Base-by-base conservation (phyloP, 2,888 invertebrate species). In the Conops quadrifasciatus region DNA sequence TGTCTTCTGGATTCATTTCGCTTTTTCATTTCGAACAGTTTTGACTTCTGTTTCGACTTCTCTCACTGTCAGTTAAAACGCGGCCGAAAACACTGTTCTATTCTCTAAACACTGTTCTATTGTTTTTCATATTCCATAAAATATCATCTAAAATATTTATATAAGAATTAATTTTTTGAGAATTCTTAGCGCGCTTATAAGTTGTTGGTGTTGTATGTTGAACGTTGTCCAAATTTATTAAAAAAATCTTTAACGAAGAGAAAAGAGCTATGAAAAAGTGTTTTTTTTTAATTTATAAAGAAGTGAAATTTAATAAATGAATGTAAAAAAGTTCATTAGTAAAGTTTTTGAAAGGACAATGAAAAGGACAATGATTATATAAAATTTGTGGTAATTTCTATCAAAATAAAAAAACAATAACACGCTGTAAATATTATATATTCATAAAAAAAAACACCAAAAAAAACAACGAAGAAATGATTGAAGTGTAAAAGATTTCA, bases 11-110 rank as follows among this genome's bases (percentile, higher is more conserved):
- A 24, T 47, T 53, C 56, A 66, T 66, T 66, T 66, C 43, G 43
- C 21, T 5, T 53, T 47, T 24, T 11, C 43, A 36, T 21, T 65
- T 66, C 66, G 66, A 56, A 66, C 56, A 56, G 66, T 66, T 56
- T 66, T 56, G 56, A 36, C 66, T 43, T 21, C 47, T 45, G 16
- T 63, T n/a, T n/a, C n/a, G n/a, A n/a, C n/a, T n/a, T n/a, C 36
- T 4, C 36, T 36, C 36, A 9, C 9, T 36, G 36, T 9, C 5
- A 4, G 36, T 9, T 36, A 36, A 36, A 36, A 36, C 36, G 36
- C 36, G 36, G 9, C 5, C 36, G 36, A 9, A 36, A 36, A 36
- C 5, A 36, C 9, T 36, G 4, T 36, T 36, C 36, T n/a, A n/a
- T n/a, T n/a, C n/a, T n/a, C n/a, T n/a, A n/a, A n/a, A n/a, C n/a